Conservation (phyloP, 2,113 vertebrate genomes). For the Gyps fulvus region DNA sequence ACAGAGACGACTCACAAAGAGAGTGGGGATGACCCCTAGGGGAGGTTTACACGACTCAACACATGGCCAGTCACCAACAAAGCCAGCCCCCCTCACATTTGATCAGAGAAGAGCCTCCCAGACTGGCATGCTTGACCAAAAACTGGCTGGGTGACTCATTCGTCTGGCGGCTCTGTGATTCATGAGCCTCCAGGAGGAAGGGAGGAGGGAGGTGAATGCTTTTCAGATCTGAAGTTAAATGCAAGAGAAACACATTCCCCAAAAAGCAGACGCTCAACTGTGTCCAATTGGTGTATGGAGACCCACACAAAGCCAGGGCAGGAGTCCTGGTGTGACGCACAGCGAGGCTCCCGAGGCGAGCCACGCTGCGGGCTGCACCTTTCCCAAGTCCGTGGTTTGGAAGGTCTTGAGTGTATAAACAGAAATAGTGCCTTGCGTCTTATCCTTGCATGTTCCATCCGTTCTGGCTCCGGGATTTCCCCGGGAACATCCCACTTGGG, state of each 20-base stretch:
- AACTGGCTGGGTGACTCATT: constrained; percentile 54
- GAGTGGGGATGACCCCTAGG: constrained; percentile 10
- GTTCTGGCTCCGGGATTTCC: neutral
- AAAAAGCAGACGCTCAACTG: constrained; percentile 14
- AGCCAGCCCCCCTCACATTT: constrained; percentile 5
- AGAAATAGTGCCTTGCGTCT: neutral
- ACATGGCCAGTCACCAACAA: constrained; percentile 62
- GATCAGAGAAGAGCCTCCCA: constrained; percentile 50
- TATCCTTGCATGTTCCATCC: neutral
- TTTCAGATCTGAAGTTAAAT: constrained; percentile 53
- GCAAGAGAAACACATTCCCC: constrained; percentile 51
- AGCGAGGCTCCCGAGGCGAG: neutral
- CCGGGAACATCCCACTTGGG: neutral
- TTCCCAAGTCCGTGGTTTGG: neutral
- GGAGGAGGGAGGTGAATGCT: constrained; percentile 42
- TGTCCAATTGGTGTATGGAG: constrained; percentile 36
- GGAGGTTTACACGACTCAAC: constrained; percentile 20
- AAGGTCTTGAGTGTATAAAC: neutral
- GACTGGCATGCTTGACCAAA: constrained; percentile 62
- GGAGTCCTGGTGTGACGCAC: neutral
- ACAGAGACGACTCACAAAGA: constrained; percentile 33
- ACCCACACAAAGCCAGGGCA: constrained; percentile 17
- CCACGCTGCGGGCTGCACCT: neutral
- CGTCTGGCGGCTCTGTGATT: constrained; percentile 63
- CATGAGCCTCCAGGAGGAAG: constrained; percentile 64